A percentile compares a stretch with the other conserved stretches of the same genome.
Conservation (phyloP, 2,113 vertebrate species). For the Sphaerodactylus townsendi region DNA sequence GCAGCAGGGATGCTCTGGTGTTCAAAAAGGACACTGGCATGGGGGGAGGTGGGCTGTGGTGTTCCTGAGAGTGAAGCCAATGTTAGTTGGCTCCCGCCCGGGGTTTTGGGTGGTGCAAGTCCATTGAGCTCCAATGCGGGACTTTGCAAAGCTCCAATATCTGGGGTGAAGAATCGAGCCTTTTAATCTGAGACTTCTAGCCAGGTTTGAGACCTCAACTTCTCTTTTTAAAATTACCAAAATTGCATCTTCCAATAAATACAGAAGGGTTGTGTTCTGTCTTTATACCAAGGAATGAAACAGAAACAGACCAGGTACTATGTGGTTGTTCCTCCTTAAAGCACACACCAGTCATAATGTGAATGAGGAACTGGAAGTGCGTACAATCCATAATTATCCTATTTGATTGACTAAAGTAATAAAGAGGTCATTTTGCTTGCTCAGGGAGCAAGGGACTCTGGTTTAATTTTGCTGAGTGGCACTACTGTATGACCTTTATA, state of each 20-base stretch:
- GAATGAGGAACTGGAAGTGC: not conserved
- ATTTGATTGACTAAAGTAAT: not conserved
- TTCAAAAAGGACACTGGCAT: no score
- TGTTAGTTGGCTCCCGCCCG: no score
- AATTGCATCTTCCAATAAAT: not conserved
- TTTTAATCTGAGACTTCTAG: not conserved
- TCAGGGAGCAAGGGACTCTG: not conserved
- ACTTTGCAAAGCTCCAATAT: not conserved
- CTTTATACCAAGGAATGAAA: not conserved
- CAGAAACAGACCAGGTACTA: not conserved
- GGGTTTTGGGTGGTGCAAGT: no score
- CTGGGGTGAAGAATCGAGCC: not conserved
- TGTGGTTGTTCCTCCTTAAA: not conserved
- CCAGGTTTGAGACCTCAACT: not conserved
- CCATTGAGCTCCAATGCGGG: no score
- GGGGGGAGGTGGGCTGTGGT: no score
- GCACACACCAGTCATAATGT: not conserved
- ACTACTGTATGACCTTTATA: not conserved
- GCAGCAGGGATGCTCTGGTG: no score
- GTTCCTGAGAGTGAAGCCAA: no score
- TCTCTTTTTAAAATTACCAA: not conserved
- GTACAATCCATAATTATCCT: slow-evolving; percentile 5
- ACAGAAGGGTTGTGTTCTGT: not conserved
- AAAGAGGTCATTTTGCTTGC: slow-evolving; percentile 15
- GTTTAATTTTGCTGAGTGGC: not conserved